These are phyloP conservation scores for Cecropterus lyciades DNA, from an alignment of 1,140 invertebrate genomes.

Conservation along the genomic window DNA sequence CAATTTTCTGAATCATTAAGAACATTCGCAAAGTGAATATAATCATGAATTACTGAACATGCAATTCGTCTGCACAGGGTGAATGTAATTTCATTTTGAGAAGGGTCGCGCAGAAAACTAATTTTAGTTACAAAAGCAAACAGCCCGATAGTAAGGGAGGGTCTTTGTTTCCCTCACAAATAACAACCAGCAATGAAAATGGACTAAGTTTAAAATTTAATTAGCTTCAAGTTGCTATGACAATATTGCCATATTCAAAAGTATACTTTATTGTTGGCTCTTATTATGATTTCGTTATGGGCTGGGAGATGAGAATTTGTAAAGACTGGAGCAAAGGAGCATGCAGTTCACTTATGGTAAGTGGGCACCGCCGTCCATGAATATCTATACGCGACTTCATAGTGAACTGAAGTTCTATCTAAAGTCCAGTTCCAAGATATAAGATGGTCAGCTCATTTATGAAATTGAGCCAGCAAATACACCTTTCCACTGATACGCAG, in stretches of 20 bases:
- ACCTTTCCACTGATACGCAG: too few species aligned
- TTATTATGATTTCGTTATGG: not conserved
- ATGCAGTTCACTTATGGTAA: too few species aligned
- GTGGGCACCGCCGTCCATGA: too few species aligned
- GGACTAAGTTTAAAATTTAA: conserved; percentile 62
- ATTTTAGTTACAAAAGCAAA: conserved; percentile 76
- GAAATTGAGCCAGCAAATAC: too few species aligned
- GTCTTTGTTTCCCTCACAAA: conserved; percentile 56
- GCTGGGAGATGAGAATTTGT: too few species aligned
- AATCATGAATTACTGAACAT: conserved; percentile 37
- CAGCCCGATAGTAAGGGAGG: conserved; percentile 58
- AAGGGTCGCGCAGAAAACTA: conserved; percentile 65
- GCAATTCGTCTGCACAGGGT: conserved; percentile 29
- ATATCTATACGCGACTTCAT: too few species aligned
- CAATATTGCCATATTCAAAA: not conserved
- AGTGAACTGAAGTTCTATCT: too few species aligned
- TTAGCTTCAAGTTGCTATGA: conserved; percentile 44
- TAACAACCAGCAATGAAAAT: conserved; percentile 52
- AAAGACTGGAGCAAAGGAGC: too few species aligned
- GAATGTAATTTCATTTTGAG: conserved; percentile 65
- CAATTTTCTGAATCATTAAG: conserved; percentile 23
- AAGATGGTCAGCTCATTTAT: too few species aligned
- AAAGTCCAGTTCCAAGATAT: too few species aligned
- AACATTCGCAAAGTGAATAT: conserved; percentile 32
- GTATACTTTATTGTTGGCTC: not conserved